phyloP scores from a whole-genome alignment of 2,797 vertebrate genomes.

The Sparidentex hasta region DNA sequence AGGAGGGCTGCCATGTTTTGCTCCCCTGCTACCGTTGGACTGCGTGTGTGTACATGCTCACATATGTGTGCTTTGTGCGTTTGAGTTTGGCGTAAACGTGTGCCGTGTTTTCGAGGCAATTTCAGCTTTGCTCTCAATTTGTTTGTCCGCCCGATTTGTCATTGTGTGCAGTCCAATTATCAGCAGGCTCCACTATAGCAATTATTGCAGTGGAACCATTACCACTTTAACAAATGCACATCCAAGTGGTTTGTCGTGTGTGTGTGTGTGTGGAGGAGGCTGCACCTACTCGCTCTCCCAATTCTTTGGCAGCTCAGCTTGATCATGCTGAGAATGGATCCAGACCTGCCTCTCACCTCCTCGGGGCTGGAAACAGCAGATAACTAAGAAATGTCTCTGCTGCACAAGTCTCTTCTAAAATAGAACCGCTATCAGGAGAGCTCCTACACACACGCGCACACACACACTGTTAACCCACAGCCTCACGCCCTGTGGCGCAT shows the following conservation, averaged over 20 bases:
- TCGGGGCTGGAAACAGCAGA: constrained; percentile 73
- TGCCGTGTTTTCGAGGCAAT: constrained; percentile 5
- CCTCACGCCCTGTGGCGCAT: constrained; percentile 65
- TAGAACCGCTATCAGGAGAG: constrained; percentile 77
- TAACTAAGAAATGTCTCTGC: constrained; percentile 75
- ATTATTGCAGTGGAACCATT: constrained; percentile 68
- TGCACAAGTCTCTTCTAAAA: constrained; percentile 74
- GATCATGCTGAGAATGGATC: constrained; percentile 69
- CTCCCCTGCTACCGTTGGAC: constrained; percentile 54
- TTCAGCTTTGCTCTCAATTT: constrained; percentile 44
- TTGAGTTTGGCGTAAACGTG: not conserved
- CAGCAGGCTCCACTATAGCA: constrained; percentile 49
- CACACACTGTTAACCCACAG: constrained; percentile 54
- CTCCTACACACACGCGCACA: constrained; percentile 37
- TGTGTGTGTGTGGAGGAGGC: constrained; percentile 33
- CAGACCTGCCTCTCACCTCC: constrained; percentile 75
- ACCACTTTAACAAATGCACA: constrained; percentile 59
- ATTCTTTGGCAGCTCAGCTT: constrained; percentile 62
- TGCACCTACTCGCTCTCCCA: constrained; percentile 50
- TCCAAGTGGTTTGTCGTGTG: constrained; percentile 37
- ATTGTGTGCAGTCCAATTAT: constrained; percentile 60
- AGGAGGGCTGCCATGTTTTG: constrained; percentile 54
- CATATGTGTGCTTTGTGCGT: not conserved
- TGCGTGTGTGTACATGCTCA: constrained; percentile 12
- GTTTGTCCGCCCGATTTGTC: constrained; percentile 41